Evolutionary conservation across 2,797 vertebrate genomes (phyloP).

Genomic region (Lutjanus argentimaculatus): DNA sequence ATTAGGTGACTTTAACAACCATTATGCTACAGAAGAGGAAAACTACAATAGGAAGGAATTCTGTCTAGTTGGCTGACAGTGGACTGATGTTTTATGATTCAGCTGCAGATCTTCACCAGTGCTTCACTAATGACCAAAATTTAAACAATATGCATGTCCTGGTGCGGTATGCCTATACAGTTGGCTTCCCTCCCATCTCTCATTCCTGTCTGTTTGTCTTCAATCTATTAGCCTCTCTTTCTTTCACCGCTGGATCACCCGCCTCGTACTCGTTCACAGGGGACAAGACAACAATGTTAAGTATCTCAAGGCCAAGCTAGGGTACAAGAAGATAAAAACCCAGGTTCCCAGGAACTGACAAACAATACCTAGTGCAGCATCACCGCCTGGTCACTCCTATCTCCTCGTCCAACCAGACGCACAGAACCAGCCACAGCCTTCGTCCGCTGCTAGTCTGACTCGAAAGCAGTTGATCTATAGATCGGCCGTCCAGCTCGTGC

Average conservation of each 20-base stretch:
- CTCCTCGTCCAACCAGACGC: slow-evolving; percentile 51
- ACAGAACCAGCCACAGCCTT: slow-evolving; percentile 7
- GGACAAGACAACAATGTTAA: slow-evolving; percentile 85
- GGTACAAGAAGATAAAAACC: slow-evolving; percentile 84
- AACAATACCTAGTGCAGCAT: slow-evolving; percentile 71
- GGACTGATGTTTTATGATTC: not conserved
- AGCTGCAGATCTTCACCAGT: not conserved
- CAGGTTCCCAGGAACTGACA: slow-evolving; percentile 82
- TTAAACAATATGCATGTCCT: not conserved
- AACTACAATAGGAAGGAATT: no score
- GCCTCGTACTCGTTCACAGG: slow-evolving; percentile 74
- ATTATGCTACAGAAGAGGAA: no score
- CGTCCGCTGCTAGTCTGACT: not conserved
- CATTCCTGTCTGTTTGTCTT: slow-evolving; percentile 46
- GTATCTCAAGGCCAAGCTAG: slow-evolving; percentile 86
- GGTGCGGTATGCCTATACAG: no score
- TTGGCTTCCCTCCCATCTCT: slow-evolving; percentile 1
- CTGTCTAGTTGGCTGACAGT: no score
- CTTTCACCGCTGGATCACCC: slow-evolving; percentile 49
- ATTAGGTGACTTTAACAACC: no score
- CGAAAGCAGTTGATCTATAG: slow-evolving; percentile 14
- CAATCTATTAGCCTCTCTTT: slow-evolving; percentile 17
- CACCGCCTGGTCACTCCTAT: slow-evolving; percentile 49
- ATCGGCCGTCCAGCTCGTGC: slow-evolving; percentile 3
- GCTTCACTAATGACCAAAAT: not conserved